These are phyloP conservation scores for Panagrolaimus sp. DNA, from an alignment of 1,140 invertebrate species.

Conservation along the genomic window DNA sequence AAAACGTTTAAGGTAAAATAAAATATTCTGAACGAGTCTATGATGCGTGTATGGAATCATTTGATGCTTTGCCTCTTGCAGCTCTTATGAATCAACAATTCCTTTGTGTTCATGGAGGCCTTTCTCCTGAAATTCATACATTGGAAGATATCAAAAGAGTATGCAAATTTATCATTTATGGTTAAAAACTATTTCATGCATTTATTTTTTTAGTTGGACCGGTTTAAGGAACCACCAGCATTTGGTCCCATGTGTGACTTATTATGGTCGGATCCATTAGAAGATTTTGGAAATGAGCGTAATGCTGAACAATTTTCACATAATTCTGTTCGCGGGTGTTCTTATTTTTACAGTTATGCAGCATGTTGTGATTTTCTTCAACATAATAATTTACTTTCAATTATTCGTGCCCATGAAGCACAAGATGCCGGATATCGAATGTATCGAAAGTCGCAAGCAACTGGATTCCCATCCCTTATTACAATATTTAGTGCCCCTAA, in stretches of 20 bases:
- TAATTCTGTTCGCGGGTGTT: slow-evolving; percentile 99
- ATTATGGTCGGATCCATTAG: slow-evolving; percentile 94
- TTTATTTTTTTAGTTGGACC: slow-evolving; percentile 75
- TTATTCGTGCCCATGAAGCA: slow-evolving; percentile 99
- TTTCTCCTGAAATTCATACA: slow-evolving; percentile 98
- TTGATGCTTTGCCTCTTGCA: slow-evolving; percentile 96
- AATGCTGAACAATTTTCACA: slow-evolving; percentile 99
- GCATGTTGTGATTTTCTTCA: slow-evolving; percentile 99
- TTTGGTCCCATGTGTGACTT: slow-evolving; percentile 99
- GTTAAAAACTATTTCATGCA: too few relatives aligned
- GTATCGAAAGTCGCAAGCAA: slow-evolving; percentile 99
- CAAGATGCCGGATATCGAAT: slow-evolving; percentile 98
- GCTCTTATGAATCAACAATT: slow-evolving; percentile 99
- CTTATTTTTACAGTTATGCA: slow-evolving; percentile 99
- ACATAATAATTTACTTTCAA: slow-evolving; percentile 98
- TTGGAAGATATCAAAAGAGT: slow-evolving; percentile 98
- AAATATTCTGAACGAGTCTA: slow-evolving; percentile 99
- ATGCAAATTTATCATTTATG: slow-evolving; percentile 24
- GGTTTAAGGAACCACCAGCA: slow-evolving; percentile 99
- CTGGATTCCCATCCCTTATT: slow-evolving; percentile 98
- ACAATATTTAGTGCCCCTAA: slow-evolving; percentile 99
- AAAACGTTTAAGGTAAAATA: slow-evolving; percentile 76
- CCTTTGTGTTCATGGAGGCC: slow-evolving; percentile 96
- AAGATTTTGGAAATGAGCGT: slow-evolving; percentile 99
- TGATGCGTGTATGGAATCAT: slow-evolving; percentile 99